Conservation (phyloP, 2,888 invertebrate genomes). For the Cylindroiulus punctatus region DNA sequence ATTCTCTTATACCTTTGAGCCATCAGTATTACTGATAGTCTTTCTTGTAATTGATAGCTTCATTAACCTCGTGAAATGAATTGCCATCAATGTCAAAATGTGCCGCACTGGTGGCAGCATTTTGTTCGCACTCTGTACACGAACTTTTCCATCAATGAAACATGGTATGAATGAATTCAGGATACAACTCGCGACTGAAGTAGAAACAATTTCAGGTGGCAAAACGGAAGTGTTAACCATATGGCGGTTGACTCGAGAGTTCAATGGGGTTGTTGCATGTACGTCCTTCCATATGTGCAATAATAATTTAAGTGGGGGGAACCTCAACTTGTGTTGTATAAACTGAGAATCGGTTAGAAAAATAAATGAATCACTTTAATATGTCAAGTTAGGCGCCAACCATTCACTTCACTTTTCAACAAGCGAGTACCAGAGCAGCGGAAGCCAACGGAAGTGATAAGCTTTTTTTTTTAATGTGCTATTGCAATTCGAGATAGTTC, state of each 20-base stretch:
- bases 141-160: background rate
- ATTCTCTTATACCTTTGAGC: no score
- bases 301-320: background rate
- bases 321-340: constrained; percentile 20
- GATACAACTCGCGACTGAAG: background rate
- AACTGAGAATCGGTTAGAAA: background rate
- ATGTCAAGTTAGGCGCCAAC: constrained; percentile 8
- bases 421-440: background rate
- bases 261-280: constrained; percentile 2
- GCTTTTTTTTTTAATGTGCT: no score
- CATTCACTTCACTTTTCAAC: background rate
- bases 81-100: background rate
- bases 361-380: constrained; percentile 30
- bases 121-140: background rate
- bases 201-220: constrained; percentile 24
- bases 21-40: no score
- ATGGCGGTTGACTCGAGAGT: background rate
- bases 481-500: no score
- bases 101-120: background rate
- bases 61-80: background rate
- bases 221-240: background rate
- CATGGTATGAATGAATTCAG: background rate
- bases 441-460: background rate
- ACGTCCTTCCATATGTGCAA: background rate
- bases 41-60: background rate